phyloP scores from a whole-genome alignment of 2,113 vertebrate genomes.

The Sterna hirundo region DNA sequence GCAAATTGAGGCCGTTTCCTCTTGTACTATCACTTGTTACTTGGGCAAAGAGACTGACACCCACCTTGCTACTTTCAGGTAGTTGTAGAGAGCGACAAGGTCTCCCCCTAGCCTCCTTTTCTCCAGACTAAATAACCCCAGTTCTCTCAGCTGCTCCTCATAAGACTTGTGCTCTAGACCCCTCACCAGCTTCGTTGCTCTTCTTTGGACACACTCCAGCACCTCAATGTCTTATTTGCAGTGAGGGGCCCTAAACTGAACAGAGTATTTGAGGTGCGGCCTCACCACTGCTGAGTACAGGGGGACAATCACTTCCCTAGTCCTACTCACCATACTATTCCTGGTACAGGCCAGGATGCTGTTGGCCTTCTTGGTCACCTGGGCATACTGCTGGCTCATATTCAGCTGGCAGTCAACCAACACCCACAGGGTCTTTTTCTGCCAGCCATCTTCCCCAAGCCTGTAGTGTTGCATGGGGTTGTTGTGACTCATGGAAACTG shows the following conservation, averaged over 20 bases:
- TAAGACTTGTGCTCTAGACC: no score
- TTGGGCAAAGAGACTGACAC: fast-evolving
- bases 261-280: fast-evolving
- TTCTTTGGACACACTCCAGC: neutral
- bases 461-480: neutral
- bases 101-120: neutral
- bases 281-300: fast-evolving
- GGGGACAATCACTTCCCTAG: fast-evolving
- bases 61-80: neutral
- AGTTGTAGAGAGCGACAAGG: neutral
- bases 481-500: neutral
- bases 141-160: no score
- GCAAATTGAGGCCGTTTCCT: neutral
- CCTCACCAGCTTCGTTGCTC: no score
- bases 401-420: fast-evolving
- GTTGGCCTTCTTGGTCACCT: neutral
- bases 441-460: neutral
- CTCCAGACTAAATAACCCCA: neutral
- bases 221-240: neutral
- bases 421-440: neutral
- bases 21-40: fast-evolving
- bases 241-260: neutral
- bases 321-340: fast-evolving
- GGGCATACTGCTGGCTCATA: neutral
- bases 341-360: neutral